These are phyloP conservation scores for Drosophila grimshawi DNA, from an alignment of 1,140 invertebrate genomes.

Conservation along the genomic window DNA sequence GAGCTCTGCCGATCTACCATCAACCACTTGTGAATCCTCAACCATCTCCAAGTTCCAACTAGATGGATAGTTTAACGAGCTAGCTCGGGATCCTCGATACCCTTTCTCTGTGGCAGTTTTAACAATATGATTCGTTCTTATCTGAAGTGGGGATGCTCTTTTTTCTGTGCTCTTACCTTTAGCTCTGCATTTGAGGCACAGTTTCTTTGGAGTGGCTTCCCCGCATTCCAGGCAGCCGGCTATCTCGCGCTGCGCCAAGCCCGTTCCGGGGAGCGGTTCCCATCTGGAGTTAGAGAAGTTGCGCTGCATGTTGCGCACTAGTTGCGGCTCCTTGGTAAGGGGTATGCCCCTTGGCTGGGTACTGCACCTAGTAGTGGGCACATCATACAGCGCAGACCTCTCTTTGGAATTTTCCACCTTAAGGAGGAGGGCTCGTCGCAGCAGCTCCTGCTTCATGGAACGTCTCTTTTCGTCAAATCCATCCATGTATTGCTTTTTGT, in stretches of 20 bases:
- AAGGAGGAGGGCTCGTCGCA: slow-evolving; percentile 25
- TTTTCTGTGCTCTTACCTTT: slow-evolving; percentile 21
- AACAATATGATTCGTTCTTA: slow-evolving; percentile 24
- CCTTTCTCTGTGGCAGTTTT: not conserved
- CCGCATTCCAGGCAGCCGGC: not conserved
- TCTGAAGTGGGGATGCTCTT: not conserved
- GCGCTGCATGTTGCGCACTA: slow-evolving; percentile 10
- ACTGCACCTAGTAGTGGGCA: not conserved
- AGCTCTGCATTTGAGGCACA: not conserved
- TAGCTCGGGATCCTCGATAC: slow-evolving; percentile 38
- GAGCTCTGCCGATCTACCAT: not conserved
- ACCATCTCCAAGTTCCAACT: slow-evolving; percentile 35
- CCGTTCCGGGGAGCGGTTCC: not conserved
- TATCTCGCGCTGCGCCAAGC: slow-evolving; percentile 3
- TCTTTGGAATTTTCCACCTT: not conserved
- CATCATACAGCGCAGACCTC: slow-evolving; percentile 5
- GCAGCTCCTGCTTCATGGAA: slow-evolving; percentile 28
- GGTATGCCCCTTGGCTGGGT: not conserved
- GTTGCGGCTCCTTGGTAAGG: not conserved
- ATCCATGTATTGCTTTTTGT: slow-evolving; percentile 28
- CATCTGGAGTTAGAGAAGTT: not conserved
- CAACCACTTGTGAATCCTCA: not conserved
- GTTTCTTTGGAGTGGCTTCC: not conserved
- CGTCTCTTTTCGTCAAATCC: slow-evolving; percentile 27
- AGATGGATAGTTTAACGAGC: slow-evolving; percentile 52